Conservation (phyloP, 1,140 invertebrate genomes). For the Procambarus virginalis region DNA sequence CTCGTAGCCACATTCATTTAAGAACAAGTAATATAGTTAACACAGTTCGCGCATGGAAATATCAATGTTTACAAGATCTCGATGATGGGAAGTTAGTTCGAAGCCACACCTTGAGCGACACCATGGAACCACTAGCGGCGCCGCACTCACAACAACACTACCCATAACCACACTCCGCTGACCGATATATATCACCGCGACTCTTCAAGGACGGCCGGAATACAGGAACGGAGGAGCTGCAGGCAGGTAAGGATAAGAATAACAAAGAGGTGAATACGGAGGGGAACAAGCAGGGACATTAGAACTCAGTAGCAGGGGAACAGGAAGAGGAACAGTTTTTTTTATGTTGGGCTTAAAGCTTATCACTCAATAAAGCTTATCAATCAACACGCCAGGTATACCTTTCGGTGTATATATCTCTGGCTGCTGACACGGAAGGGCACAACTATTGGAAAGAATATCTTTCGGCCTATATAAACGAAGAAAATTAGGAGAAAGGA, state of each 20-base stretch:
- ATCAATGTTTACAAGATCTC: not conserved
- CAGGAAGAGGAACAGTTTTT: not conserved
- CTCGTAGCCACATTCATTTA: too few species aligned
- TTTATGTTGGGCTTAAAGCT: not conserved
- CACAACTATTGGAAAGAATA: too few species aligned
- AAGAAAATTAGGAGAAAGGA: too few species aligned
- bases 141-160: not conserved
- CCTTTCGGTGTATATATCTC: too few species aligned
- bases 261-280: not conserved
- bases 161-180: not conserved
- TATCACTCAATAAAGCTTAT: not conserved
- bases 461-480: too few species aligned
- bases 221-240: not conserved
- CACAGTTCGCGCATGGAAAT: too few species aligned
- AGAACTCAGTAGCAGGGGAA: not conserved
- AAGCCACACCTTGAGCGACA: not conserved
- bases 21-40: too few species aligned
- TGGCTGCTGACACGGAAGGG: too few species aligned
- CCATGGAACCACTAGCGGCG: not conserved
- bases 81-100: not conserved
- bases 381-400: too few species aligned
- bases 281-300: not conserved
- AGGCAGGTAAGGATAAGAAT: too few species aligned
- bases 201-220: not conserved
- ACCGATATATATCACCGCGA: not conserved